Evolutionary conservation across 2,113 vertebrate species (phyloP).

Genomic region (Hiodon alosoides): DNA sequence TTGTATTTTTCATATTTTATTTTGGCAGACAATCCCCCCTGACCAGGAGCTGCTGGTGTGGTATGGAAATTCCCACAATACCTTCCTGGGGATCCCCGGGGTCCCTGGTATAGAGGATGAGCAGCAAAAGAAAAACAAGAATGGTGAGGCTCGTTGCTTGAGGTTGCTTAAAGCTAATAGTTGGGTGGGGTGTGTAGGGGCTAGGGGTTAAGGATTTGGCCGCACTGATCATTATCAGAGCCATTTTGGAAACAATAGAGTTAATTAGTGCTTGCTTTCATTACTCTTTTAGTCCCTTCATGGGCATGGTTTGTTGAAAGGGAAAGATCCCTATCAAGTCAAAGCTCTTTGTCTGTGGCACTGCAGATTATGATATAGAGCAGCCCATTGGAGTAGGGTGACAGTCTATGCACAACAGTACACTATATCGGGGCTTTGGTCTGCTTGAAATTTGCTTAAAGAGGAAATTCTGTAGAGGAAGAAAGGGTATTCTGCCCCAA

Average conservation of each 20-base stretch:
- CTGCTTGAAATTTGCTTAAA: neutral
- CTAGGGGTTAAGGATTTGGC: neutral
- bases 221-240: conserved; percentile 19
- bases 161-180: neutral
- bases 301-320: conserved; percentile 17
- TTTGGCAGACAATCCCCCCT: conserved; percentile 83
- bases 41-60: conserved; percentile 96
- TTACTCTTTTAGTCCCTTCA: neutral
- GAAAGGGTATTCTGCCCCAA: too few species aligned
- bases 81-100: conserved; percentile 90
- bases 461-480: too few species aligned
- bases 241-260: conserved; percentile 4
- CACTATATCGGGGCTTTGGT: neutral
- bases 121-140: conserved; percentile 84
- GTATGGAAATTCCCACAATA: conserved; percentile 94
- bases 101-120: conserved; percentile 90
- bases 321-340: neutral
- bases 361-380: neutral
- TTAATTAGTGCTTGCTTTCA: conserved; percentile 17
- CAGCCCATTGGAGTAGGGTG: neutral
- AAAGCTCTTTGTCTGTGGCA: conserved; percentile 1
- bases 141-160: conserved; percentile 60
- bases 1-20: neutral
- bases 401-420: neutral
- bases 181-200: neutral